These are phyloP conservation scores for Ptychochromis oligacanthus DNA, from an alignment of 2,113 vertebrate genomes.

Conservation along the genomic window DNA sequence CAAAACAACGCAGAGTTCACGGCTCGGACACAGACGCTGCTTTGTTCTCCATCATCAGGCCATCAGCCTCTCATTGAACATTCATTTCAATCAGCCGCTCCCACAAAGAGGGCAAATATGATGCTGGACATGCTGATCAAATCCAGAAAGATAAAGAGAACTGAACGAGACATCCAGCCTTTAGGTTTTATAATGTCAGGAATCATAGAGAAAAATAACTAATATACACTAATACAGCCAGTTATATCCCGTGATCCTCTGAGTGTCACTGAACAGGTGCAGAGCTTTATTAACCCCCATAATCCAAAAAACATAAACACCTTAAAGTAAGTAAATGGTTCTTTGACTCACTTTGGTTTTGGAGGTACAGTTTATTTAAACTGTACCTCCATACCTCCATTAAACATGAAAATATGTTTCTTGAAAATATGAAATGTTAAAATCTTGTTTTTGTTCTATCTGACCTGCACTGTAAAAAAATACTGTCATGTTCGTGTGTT, in stretches of 20 bases:
- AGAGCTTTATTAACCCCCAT: neutral
- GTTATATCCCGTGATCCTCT: neutral
- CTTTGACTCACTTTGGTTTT: no score
- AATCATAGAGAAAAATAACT: no score
- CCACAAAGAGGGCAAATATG: neutral
- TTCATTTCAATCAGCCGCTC: neutral
- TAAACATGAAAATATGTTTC: no score
- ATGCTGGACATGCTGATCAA: neutral
- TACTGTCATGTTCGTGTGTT: neutral
- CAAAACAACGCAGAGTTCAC: neutral
- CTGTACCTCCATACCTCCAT: no score
- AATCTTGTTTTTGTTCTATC: neutral
- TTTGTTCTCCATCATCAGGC: conserved; percentile 35
- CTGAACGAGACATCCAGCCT: no score
- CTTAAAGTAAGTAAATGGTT: no score
- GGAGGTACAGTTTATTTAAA: no score
- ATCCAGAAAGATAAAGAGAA: neutral
- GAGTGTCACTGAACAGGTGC: neutral
- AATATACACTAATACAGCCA: neutral
- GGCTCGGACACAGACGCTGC: neutral
- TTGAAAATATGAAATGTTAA: no score
- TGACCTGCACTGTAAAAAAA: neutral
- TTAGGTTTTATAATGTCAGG: no score
- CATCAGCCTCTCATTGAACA: neutral
- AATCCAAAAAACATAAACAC: neutral